Evolutionary conservation across 2,797 vertebrate genomes (phyloP).

Genomic region (Vultur gryphus): DNA sequence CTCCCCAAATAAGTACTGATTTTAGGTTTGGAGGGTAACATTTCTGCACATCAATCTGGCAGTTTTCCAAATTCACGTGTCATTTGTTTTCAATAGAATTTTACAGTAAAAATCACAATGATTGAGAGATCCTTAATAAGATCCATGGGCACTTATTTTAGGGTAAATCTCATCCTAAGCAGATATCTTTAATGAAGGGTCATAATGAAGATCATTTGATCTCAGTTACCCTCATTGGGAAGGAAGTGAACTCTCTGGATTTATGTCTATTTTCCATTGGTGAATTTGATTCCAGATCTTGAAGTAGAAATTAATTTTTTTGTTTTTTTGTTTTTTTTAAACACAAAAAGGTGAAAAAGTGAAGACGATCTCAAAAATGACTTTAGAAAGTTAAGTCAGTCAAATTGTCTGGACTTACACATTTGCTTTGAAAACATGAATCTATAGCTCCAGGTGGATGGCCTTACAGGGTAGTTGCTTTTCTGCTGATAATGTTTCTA

Average conservation of each 20-base stretch:
- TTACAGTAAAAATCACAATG: not conserved
- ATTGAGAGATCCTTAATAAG: not conserved
- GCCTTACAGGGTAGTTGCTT: not conserved
- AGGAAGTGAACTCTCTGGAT: not conserved
- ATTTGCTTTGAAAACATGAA: not conserved
- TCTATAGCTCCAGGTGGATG: not conserved
- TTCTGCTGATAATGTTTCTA: slow-evolving; percentile 38
- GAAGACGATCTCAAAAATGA: not conserved
- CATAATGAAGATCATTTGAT: no score
- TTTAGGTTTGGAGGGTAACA: not conserved
- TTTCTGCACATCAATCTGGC: not conserved
- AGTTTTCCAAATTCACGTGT: not conserved
- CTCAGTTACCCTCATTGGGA: not conserved
- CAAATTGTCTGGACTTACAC: not conserved
- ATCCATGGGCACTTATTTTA: not conserved
- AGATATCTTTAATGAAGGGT: not conserved
- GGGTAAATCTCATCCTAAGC: not conserved
- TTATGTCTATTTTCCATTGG: not conserved
- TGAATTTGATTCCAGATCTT: not conserved
- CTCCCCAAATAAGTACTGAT: not conserved
- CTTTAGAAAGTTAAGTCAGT: not conserved
- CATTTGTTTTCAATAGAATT: not conserved
- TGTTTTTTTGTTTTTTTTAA: not conserved
- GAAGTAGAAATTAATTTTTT: not conserved
- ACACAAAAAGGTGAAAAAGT: not conserved